Conservation (phyloP, 2,888 invertebrate genomes). For the Myathropa florea region DNA sequence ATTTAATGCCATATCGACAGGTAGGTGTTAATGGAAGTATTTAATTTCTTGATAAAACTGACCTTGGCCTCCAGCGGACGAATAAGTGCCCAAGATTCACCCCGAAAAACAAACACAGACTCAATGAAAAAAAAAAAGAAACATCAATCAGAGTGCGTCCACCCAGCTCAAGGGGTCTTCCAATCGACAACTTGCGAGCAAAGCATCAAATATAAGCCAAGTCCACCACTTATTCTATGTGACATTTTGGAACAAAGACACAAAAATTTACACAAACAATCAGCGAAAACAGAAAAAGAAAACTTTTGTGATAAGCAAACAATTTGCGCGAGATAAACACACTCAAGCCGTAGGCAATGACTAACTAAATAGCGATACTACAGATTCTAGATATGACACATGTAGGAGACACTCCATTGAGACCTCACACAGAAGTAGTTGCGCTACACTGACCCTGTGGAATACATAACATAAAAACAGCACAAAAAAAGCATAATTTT, state of each 20-base stretch:
- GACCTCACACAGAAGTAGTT: neutral
- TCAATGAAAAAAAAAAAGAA: neutral
- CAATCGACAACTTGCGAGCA: neutral
- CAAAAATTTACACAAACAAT: constrained; percentile 19
- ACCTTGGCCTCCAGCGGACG: constrained; percentile 19
- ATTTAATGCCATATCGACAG: no score
- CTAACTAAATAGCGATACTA: constrained; percentile 28
- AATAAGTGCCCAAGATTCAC: neutral
- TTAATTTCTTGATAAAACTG: constrained; percentile 5
- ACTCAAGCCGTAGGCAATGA: constrained; percentile 26
- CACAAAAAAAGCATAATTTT: constrained; percentile 1
- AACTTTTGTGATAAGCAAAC: constrained; percentile 42
- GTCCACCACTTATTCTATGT: neutral
- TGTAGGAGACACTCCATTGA: neutral
- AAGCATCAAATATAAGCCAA: neutral
- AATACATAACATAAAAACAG: neutral
- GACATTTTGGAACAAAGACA: constrained; percentile 31
- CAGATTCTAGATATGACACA: neutral
- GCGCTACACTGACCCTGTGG: constrained; percentile 43
- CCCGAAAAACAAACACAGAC: neutral
- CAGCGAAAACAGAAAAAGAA: neutral
- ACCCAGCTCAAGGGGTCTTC: neutral
- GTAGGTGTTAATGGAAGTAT: neutral
- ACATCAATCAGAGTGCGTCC: neutral
- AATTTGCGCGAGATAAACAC: constrained; percentile 51